A percentile compares a stretch with the other conserved stretches of the same genome.
Evolutionary conservation across 2,797 vertebrate species (phyloP).

Genomic region (Podarcis lilfordi): DNA sequence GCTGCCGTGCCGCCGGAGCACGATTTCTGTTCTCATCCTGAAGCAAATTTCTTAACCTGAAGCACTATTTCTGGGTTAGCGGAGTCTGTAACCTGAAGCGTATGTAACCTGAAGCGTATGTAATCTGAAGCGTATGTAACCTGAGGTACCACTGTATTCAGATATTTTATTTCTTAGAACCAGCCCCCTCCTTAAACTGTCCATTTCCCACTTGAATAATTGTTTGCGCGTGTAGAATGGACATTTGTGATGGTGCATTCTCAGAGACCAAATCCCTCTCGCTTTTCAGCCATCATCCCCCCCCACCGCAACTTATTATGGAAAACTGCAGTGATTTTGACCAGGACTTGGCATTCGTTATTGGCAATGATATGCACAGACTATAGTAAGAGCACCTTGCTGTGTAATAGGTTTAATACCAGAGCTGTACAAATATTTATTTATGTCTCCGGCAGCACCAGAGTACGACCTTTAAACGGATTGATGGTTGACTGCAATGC

Average conservation of each 20-base stretch:
- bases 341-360: background rate
- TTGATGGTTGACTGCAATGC: slow-evolving; percentile 17
- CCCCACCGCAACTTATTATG: background rate
- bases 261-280: background rate
- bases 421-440: slow-evolving; percentile 23
- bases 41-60: no score
- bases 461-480: slow-evolving; percentile 15
- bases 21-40: no score
- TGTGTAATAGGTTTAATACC: slow-evolving; percentile 30
- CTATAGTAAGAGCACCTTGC: background rate
- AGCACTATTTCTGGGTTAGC: no score
- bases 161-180: background rate
- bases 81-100: no score
- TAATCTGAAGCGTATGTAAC: no score
- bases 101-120: no score
- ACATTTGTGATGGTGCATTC: background rate
- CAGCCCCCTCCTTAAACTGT: background rate
- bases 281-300: no score
- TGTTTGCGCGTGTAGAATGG: background rate
- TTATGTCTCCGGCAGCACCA: slow-evolving; percentile 16
- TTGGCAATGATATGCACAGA: background rate
- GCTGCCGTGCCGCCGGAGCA: no score
- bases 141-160: no score
- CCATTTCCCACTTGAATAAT: background rate
- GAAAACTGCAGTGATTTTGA: background rate